Conservation (phyloP, 2,797 vertebrate species). For the Acanthopagrus latus region DNA sequence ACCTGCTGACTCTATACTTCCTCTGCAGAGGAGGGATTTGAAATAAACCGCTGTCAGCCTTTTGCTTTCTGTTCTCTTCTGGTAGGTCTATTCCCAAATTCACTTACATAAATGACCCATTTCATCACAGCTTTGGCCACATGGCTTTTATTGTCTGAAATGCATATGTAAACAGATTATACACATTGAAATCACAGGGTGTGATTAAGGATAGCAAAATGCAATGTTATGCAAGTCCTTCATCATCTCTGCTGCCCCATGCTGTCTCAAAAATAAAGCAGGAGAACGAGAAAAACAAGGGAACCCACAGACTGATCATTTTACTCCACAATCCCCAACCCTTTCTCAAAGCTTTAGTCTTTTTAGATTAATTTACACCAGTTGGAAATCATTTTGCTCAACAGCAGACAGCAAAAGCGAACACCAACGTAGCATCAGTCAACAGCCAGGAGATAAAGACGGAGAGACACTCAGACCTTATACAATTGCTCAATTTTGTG, state of each 20-base stretch:
- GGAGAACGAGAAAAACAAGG: background rate
- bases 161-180: background rate
- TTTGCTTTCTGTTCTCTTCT: background rate
- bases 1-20: conserved; percentile 48
- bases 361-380: background rate
- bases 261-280: background rate
- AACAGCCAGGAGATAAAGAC: too few relatives aligned
- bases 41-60: conserved; percentile 13
- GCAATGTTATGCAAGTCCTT: background rate
- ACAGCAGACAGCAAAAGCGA: too few relatives aligned
- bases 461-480: too few relatives aligned
- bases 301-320: background rate
- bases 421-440: too few relatives aligned
- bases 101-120: background rate
- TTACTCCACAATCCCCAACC: background rate
- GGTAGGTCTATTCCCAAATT: background rate
- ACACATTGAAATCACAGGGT: background rate
- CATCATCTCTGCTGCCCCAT: background rate
- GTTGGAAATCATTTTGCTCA: too few relatives aligned
- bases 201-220: background rate
- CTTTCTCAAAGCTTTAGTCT: background rate
- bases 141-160: background rate
- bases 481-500: too few relatives aligned
- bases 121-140: background rate
- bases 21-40: conserved; percentile 14